Percentiles rank a stretch among this genome's conserved stretches.
Conservation (phyloP, 2,113 vertebrate species). For the Takifugu bimaculatus region DNA sequence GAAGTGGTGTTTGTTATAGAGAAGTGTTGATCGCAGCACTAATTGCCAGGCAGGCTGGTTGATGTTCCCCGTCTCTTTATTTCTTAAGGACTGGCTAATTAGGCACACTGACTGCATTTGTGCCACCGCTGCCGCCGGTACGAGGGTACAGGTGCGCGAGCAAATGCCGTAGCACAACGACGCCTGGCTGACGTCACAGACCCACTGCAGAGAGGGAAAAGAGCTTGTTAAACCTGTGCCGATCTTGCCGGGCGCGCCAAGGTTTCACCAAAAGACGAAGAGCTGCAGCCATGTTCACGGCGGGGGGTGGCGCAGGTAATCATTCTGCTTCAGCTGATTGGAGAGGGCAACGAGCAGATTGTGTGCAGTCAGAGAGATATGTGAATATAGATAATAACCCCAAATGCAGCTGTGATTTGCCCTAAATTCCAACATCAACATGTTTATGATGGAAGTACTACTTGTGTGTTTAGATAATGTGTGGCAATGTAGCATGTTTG, state of each 20-base stretch:
- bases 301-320: constrained; percentile 1
- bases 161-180: constrained; percentile 19
- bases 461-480: too few species aligned
- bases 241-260: constrained; percentile 4
- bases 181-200: constrained; percentile 40
- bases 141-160: constrained; percentile 65
- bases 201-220: constrained; percentile 37
- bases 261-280: constrained; percentile 26
- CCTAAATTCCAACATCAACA: not conserved
- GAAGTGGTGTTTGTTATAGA: constrained; percentile 67
- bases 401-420: not conserved
- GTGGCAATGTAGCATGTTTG: too few species aligned
- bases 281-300: constrained; percentile 17
- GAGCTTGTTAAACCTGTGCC: constrained; percentile 25
- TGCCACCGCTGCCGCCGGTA: constrained; percentile 27
- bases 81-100: constrained; percentile 74
- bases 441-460: not conserved
- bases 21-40: constrained; percentile 67
- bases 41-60: constrained; percentile 70
- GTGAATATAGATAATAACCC: constrained; percentile 39
- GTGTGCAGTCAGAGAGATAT: constrained; percentile 20
- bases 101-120: constrained; percentile 61
- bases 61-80: constrained; percentile 70
- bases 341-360: constrained; percentile 31
- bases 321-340: constrained; percentile 27